phyloP scores from a whole-genome alignment of 1,140 invertebrate genomes.

The Calephelis nemesis region DNA sequence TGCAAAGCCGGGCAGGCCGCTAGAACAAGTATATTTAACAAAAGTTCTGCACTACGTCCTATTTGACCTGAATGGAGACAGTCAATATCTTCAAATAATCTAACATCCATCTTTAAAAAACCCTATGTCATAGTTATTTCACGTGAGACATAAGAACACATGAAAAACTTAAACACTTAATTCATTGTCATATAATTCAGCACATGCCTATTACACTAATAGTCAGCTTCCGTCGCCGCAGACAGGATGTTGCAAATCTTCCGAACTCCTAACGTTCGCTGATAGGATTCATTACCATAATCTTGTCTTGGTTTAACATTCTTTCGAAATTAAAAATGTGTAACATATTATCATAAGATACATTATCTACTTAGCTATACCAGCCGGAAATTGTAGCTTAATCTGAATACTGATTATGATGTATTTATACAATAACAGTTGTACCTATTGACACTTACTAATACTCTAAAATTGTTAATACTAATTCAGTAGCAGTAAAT shows the following conservation, averaged over 20 bases:
- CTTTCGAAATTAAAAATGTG: neutral
- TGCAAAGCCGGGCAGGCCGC: no score
- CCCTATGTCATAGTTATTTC: no score
- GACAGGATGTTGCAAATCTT: constrained; percentile 38
- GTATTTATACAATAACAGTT: neutral
- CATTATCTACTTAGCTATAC: neutral
- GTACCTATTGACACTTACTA: neutral
- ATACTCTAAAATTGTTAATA: no score
- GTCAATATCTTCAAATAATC: no score
- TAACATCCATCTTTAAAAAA: no score
- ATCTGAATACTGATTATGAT: constrained; percentile 22
- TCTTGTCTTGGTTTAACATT: constrained; percentile 24
- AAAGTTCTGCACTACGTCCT: no score
- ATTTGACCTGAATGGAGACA: no score
- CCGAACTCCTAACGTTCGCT: constrained; percentile 22
- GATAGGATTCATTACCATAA: constrained; percentile 25
- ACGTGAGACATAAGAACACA: constrained; percentile 6
- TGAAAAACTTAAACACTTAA: neutral
- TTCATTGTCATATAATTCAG: constrained; percentile 15
- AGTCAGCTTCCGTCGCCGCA: constrained; percentile 34
- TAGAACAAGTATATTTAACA: no score
- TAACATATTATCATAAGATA: constrained; percentile 12
- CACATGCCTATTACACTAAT: constrained; percentile 33
- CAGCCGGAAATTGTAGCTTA: constrained; percentile 3
- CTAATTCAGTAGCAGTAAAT: no score